Conservation (phyloP, 2,113 vertebrate species). For the Glaucomys volans region DNA sequence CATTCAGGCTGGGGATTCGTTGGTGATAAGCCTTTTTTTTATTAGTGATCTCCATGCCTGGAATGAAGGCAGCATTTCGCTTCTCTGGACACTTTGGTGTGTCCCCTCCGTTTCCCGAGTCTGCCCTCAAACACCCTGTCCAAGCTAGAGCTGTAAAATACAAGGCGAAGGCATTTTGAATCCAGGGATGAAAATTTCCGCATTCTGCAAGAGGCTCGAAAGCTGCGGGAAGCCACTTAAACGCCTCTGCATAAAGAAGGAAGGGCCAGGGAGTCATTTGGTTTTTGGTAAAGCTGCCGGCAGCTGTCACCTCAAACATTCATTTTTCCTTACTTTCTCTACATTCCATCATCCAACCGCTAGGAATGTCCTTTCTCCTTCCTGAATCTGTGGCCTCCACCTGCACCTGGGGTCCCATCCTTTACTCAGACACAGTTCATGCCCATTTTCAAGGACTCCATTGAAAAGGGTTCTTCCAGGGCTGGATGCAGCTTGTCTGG, state of each 20-base stretch:
- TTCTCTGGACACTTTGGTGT: background rate
- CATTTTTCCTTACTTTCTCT: background rate
- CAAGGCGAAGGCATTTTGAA: background rate
- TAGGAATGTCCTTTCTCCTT: background rate
- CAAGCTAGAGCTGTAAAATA: background rate
- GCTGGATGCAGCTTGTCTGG: too few relatives aligned
- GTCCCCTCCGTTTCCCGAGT: background rate
- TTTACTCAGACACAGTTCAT: background rate
- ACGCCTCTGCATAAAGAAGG: background rate
- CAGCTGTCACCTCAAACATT: background rate
- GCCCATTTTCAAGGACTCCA: background rate
- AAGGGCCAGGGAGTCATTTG: background rate
- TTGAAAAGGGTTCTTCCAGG: background rate
- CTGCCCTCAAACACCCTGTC: background rate
- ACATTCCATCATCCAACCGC: fast-evolving
- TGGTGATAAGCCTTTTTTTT: conserved; percentile 23
- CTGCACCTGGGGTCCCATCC: background rate
- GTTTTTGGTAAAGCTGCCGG: background rate
- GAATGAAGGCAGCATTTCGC: conserved; percentile 20
- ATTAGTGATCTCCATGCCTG: background rate
- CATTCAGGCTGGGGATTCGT: conserved; percentile 42
- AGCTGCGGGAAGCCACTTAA: conserved; percentile 1
- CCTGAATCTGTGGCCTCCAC: background rate
- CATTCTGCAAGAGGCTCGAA: background rate
- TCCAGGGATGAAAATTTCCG: background rate